Percentiles rank a stretch among this genome's conserved stretches.
Evolutionary conservation across 2,888 invertebrate genomes (phyloP).

Genomic region (Agrotis ipsilon): DNA sequence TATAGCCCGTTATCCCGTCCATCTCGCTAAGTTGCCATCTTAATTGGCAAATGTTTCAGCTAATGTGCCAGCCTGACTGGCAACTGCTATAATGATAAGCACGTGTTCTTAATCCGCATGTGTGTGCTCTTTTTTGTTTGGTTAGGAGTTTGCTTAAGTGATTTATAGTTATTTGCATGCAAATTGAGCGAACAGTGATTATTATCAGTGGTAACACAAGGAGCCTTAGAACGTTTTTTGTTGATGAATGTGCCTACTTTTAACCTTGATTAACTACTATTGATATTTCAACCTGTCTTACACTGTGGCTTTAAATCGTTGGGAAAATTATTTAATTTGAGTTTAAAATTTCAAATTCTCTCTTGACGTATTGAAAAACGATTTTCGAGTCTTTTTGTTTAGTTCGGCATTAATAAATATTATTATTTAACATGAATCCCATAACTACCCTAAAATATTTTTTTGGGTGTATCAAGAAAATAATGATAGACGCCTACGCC

Average conservation of each 20-base stretch:
- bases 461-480: too few species aligned
- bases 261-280: neutral
- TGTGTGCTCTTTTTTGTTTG: slow-evolving; percentile 26
- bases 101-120: slow-evolving; percentile 35
- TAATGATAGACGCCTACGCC: neutral
- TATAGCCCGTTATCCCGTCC: slow-evolving; percentile 74
- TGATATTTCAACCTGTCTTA: neutral
- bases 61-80: slow-evolving; percentile 68
- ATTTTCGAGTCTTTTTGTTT: too few species aligned
- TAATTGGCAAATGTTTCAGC: slow-evolving; percentile 77
- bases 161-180: slow-evolving; percentile 41
- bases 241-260: neutral
- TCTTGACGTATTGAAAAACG: neutral
- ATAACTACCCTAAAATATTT: neutral
- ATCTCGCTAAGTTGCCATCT: slow-evolving; percentile 63
- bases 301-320: neutral
- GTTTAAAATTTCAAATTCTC: neutral
- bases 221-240: slow-evolving; percentile 4
- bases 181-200: slow-evolving; percentile 27
- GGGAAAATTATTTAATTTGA: neutral
- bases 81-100: slow-evolving; percentile 54
- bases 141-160: slow-evolving; percentile 42
- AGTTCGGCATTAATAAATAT: too few species aligned
- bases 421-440: too few species aligned
- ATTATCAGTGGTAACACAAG: slow-evolving; percentile 41